Evolutionary conservation across 2,888 invertebrate species (phyloP), one percentile per base, ranked within the genome.

Genomic region (Mesopsocus fuscifrons): DNA sequence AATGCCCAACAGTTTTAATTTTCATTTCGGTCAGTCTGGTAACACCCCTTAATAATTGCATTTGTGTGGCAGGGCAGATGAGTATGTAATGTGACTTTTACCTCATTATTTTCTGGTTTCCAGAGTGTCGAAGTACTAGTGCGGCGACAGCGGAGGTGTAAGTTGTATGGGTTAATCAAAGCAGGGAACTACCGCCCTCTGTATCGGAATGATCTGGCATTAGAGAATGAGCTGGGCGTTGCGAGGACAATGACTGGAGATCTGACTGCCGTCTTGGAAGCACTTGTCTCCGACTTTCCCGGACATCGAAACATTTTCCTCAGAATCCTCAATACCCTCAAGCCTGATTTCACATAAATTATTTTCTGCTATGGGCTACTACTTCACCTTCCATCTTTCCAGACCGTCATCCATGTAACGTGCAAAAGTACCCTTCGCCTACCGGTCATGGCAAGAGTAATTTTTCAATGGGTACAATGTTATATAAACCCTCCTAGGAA

Each of bases 91-190:
- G n/a, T n/a, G n/a, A n/a, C n/a, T n/a, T n/a, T n/a, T n/a, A n/a
- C n/a, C n/a, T n/a, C n/a, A n/a, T n/a, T n/a, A n/a, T n/a, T n/a
- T n/a, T n/a, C 46, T 41, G 35, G 30, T 45, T 52, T 53, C 21
- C 52, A 70, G 69, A 71, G 70, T 51, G 59, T 72, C 46, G 69
- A 72, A 53, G 55, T 66, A 44, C 53, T 83, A 16, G 69, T 82
- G 1, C 68, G 76, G 40, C 71, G 73, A 50, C 84, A 85, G 56
- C 71, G 74, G 22, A 72, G 77, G 47, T 71, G 74, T 22, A 70
- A 65, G 48, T 68, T 77, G 50, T 68, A 77, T 43, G 56, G 60
- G 45, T 60, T 64, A 21, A 53, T 65, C 2, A 62, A 61, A 51
- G 54, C 52, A 41, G 58, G 60, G 2, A 53, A 57, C 20, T 64